Base-by-base conservation (phyloP, 92 coral and sea anemone species). In the Epizoanthus scotinus region DNA sequence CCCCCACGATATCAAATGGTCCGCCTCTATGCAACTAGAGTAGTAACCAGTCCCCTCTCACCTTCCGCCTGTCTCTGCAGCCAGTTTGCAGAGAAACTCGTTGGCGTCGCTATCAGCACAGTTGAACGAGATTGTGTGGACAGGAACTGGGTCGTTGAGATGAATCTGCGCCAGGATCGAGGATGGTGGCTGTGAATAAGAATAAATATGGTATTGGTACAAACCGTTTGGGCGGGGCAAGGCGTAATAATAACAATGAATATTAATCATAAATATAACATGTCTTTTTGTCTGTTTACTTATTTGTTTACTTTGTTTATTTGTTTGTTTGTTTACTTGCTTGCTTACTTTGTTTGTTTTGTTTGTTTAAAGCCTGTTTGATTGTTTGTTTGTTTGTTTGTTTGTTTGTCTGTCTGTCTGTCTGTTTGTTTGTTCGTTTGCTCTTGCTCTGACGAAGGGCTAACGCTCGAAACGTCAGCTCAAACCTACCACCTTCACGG, bases 41-140 rank as follows among this genome's bases (percentile, higher is more conserved):
- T 74, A 19, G 26, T 52, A 7, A 29, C 21, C 74, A 38, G 22
- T 49, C 0, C 20, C 64, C 24, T 81, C 36, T 67, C 73, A 96
- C 99, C 99, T 91, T 13, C 92, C 98, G 24, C 90, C 89, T 6
- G 98, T 96, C 61, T 92, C 93, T 38, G 90, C 92, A 14, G 99
- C 90, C 77, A 96, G 78, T 84, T 96, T 91, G 71, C 91, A 96
- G 18, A 96, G 84, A 83, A 96, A 96, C 87, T 96, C 95, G 29
- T 96, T 96, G 8, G 99, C 99, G 42, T 94, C 92, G 57, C 87
- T 92, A 70, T 96, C 99, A 15, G 99, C 94, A 80, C 99, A 96
- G 90, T 96, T 96, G 84, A 96, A 96, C 36, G 99, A 96, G 87
- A 96, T 96, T 27, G 98, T 88, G 86, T 96, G 99, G 72, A 96